Evolutionary conservation across 2,888 invertebrate genomes (phyloP), one percentile per base, ranked within the genome.

Genomic region (Rhagophthalmus giganteus): DNA sequence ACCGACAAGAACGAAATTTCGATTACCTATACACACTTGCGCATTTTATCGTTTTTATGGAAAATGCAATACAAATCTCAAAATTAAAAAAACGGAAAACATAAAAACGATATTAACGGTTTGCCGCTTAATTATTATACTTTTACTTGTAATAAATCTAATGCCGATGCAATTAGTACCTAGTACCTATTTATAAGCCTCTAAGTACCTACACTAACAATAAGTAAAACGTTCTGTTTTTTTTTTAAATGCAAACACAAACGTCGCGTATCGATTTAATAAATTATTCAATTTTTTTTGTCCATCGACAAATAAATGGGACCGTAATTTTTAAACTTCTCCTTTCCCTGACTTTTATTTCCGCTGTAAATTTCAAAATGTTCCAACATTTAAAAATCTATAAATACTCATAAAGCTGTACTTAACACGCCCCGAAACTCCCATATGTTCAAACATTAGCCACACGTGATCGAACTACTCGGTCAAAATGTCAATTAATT

Each of bases 401-500:
- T 48, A 41, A 48, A 48, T 48, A 41, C 16, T 48, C 33, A 11
- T 31, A 28, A 45, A 35, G 13, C 35, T 34, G n/a, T 39, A 28
- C 14, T 10, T 24, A 34, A 26, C 32, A 46, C 46, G 46, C 46
- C 46, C 30, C 13, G 25, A 24, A 40, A 49, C 39, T 13, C 51
- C 45, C 51, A 51, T 45, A 40, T 45, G 45, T 51, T 52, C 26
- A 28, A 51, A 48, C 13, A 38, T 41, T 47, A 24, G 25, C 20
- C 40, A 41, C 54, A 54, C 54, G 49, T 54, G 54, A 49, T 40
- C 42, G 38, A 55, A 38, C 25, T 42, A 41, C 30, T 50, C 38
- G 50, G 54, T 51, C 54, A 55, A 55, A 55, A 54, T 54, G 54
- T 51, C 50, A 55, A 55, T 55, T 50, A 55, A 25, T 45, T 25